A percentile compares a stretch with the other conserved stretches of the same genome.
Evolutionary conservation across 2,888 invertebrate genomes (phyloP).

Genomic region (Ctenicera cuprea): DNA sequence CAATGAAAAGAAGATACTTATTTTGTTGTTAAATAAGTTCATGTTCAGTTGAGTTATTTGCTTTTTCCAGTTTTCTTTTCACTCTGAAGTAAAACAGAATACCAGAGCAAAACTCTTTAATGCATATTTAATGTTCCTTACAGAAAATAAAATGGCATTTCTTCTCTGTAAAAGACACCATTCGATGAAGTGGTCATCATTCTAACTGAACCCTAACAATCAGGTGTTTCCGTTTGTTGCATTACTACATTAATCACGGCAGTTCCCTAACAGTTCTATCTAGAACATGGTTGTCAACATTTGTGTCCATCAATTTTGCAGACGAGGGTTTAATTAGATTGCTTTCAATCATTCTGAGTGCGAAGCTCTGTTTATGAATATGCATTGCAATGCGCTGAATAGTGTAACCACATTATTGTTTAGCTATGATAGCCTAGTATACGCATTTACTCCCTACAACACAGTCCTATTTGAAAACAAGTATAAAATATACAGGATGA

Average conservation of each 20-base stretch:
- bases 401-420: slow-evolving; percentile 32
- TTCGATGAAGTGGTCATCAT: slow-evolving; percentile 19
- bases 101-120: too few species aligned
- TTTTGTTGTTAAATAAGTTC: too few species aligned
- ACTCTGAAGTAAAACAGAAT: too few species aligned
- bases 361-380: slow-evolving; percentile 40
- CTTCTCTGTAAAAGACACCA: not conserved
- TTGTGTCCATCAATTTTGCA: slow-evolving; percentile 44
- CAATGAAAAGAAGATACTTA: too few species aligned
- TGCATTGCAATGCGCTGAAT: slow-evolving; percentile 24
- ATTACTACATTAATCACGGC: slow-evolving; percentile 40
- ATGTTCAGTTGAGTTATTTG: too few species aligned
- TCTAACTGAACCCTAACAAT: slow-evolving; percentile 33
- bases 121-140: too few species aligned
- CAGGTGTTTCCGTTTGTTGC: slow-evolving; percentile 39
- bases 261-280: slow-evolving; percentile 35
- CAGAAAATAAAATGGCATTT: too few species aligned
- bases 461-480: not conserved
- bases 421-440: slow-evolving; percentile 15
- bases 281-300: slow-evolving; percentile 39
- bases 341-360: slow-evolving; percentile 37
- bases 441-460: slow-evolving; percentile 1
- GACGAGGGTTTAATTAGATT: slow-evolving; percentile 46
- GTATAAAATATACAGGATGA: too few species aligned
- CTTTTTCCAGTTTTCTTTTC: too few species aligned